A percentile compares a stretch with the other conserved stretches of the same genome.
phyloP scores from a whole-genome alignment of 1,140 invertebrate genomes.

The Bombus terrestris region DNA sequence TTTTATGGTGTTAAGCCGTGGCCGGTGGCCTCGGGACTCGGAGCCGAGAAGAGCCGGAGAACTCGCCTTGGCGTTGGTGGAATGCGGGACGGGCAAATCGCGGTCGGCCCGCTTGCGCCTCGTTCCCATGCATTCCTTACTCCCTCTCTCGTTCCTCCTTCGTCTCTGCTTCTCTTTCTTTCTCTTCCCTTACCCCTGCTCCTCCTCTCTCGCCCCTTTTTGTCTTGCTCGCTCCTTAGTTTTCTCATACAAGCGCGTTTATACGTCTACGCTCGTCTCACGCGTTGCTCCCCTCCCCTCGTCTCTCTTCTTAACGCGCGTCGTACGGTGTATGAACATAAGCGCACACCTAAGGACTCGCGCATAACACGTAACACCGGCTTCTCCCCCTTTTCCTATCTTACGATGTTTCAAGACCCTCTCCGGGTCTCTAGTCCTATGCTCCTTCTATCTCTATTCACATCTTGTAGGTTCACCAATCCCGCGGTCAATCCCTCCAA shows the following conservation, averaged over 20 bases:
- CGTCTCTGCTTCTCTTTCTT: slow-evolving; percentile 65
- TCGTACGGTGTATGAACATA: slow-evolving; percentile 30
- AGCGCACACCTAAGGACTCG: slow-evolving; percentile 18
- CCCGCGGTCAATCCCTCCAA: slow-evolving; percentile 36
- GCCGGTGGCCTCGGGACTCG: slow-evolving; percentile 68
- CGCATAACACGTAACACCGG: slow-evolving; percentile 7
- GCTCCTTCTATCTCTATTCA: slow-evolving; percentile 39
- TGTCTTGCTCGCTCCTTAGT: slow-evolving; percentile 43
- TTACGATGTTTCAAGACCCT: background rate
- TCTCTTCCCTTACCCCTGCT: background rate
- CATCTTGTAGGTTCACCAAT: slow-evolving; percentile 44
- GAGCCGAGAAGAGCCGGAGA: slow-evolving; percentile 69
- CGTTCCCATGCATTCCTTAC: slow-evolving; percentile 82
- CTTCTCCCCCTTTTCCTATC: background rate
- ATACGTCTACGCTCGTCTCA: slow-evolving; percentile 31
- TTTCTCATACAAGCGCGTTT: slow-evolving; percentile 41
- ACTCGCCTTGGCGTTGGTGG: slow-evolving; percentile 80
- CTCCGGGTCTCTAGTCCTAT: slow-evolving; percentile 21
- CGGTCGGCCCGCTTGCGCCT: slow-evolving; percentile 82
- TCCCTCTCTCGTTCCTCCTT: slow-evolving; percentile 73
- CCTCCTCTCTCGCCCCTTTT: slow-evolving; percentile 45
- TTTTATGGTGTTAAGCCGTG: slow-evolving; percentile 68
- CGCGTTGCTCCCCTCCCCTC: background rate
- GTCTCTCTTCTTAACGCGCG: slow-evolving; percentile 31
- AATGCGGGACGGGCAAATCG: slow-evolving; percentile 83